phyloP scores from a whole-genome alignment of 2,888 invertebrate species.

The Atherix ibis region DNA sequence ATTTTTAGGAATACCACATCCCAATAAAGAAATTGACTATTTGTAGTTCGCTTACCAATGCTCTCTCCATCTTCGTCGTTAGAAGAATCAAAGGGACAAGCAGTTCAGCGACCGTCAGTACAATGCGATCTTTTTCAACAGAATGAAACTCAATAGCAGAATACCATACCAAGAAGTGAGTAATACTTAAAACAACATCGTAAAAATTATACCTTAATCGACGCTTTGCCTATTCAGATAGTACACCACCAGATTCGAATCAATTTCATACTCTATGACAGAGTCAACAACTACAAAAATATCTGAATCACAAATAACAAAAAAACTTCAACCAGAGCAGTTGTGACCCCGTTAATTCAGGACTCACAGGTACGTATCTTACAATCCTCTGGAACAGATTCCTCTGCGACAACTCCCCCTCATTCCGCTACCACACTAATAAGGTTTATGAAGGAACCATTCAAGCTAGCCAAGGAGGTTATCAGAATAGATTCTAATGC shows the following conservation, averaged over 20 bases:
- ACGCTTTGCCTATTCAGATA: conserved; percentile 46
- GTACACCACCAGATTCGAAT: conserved; percentile 36
- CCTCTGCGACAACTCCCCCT: conserved; percentile 35
- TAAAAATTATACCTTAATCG: conserved; percentile 18
- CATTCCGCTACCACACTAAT: conserved; percentile 20
- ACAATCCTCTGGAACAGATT: conserved; percentile 29
- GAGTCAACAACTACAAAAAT: conserved; percentile 6
- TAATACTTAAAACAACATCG: conserved; percentile 17
- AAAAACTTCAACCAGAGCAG: conserved; percentile 28
- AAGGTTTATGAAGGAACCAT: conserved; percentile 45
- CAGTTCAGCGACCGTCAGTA: not conserved
- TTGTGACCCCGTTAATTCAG: conserved; percentile 37
- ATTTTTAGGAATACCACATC: too few relatives aligned
- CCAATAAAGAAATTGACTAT: too few relatives aligned
- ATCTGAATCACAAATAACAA: too few relatives aligned
- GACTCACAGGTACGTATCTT: not conserved
- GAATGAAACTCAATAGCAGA: conserved; percentile 14
- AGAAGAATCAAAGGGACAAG: too few relatives aligned
- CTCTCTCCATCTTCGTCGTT: too few relatives aligned
- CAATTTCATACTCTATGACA: conserved; percentile 12
- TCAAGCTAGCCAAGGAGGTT: conserved; percentile 40
- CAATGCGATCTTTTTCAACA: too few relatives aligned
- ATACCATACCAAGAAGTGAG: conserved; percentile 18
- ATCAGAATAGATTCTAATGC: conserved; percentile 27
- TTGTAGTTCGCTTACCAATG: too few relatives aligned